These are phyloP conservation scores for Phortica variegata DNA, from an alignment of 1,140 invertebrate genomes.

Conservation along the genomic window DNA sequence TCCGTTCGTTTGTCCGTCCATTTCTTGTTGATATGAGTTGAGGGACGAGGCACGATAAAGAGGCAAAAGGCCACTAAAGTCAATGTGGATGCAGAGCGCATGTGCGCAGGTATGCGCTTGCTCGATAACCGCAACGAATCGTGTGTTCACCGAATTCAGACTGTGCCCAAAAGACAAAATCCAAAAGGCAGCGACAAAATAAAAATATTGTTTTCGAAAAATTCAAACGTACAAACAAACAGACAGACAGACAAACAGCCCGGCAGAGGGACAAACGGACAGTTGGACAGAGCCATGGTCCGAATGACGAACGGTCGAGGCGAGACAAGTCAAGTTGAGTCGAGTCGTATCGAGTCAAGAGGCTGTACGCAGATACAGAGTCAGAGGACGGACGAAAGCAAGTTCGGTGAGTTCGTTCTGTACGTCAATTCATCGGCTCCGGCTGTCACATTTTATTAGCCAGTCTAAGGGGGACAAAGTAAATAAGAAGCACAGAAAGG, in stretches of 20 bases:
- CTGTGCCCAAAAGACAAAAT: slow-evolving; percentile 9
- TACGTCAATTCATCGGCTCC: slow-evolving; percentile 4
- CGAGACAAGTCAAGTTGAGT: no score
- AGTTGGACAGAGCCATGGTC: no score
- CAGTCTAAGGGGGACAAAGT: not conserved
- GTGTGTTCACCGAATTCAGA: slow-evolving; percentile 5
- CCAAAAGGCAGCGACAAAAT: not conserved
- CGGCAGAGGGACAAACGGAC: no score
- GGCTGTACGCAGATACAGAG: no score
- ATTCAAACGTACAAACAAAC: no score
- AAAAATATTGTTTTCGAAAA: no score
- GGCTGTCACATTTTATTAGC: slow-evolving; percentile 16
- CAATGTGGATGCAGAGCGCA: slow-evolving; percentile 29
- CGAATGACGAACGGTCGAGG: no score
- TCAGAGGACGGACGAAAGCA: no score
- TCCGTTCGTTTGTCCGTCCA: slow-evolving; percentile 16
- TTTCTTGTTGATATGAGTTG: slow-evolving; percentile 11
- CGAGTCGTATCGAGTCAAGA: no score
- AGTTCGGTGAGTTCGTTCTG: not conserved
- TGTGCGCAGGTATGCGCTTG: slow-evolving; percentile 37
- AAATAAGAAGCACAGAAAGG: no score
- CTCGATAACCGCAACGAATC: slow-evolving; percentile 38
- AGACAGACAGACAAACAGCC: no score
- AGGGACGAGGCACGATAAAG: slow-evolving; percentile 6
- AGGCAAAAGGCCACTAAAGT: slow-evolving; percentile 28